Base-by-base conservation (phyloP, 2,797 vertebrate species). In the Acanthornis magna region DNA sequence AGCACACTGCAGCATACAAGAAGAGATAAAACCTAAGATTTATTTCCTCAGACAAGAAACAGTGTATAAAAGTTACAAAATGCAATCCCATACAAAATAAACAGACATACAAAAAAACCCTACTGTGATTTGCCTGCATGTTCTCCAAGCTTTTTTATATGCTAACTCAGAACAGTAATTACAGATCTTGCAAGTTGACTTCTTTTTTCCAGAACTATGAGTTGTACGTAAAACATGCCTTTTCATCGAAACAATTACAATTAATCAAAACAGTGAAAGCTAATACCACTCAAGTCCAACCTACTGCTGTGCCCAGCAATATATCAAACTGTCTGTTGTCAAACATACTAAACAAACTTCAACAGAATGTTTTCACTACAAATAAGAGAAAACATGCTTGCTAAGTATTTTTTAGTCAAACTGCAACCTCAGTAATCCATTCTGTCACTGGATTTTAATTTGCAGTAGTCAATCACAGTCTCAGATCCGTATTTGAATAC, bases 281-380 rank as follows among this genome's bases (percentile, higher is more conserved):
- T 98, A 98, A 98, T 98, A 98, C 98, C 96, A 98, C 97, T 98
- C 98, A 97, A 98, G 97, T 97, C 98, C 98, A 98, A 98, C 97
- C 98, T 98, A 98, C 98, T 34, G 97, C 98, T 98, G 98, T 98
- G 98, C 97, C 98, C 98, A 93, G 98, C 97, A 98, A 98, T 98
- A 98, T 97, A 98, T 98, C 98, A 98, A 98, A 98, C 97, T 98
- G 98, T 98, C 98, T 98, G 98, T 98, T 98, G 98, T 98, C 98
- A 98, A 98, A 98, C 97, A 98, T 89, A 96, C 96, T 97, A 96
- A 97, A 97, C 97, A 98, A 98, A 98, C 98, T 97, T 97, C 96
- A 98, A 96, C 97, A 97, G 97, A 93, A 97, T 97, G 97, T 97
- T 98, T 98, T 97, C 95, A 97, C 94, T 96, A 95, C 95, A 98